These are phyloP conservation scores for Phymastichus coffea DNA, from an alignment of 1,140 invertebrate genomes.

Conservation along the genomic window DNA sequence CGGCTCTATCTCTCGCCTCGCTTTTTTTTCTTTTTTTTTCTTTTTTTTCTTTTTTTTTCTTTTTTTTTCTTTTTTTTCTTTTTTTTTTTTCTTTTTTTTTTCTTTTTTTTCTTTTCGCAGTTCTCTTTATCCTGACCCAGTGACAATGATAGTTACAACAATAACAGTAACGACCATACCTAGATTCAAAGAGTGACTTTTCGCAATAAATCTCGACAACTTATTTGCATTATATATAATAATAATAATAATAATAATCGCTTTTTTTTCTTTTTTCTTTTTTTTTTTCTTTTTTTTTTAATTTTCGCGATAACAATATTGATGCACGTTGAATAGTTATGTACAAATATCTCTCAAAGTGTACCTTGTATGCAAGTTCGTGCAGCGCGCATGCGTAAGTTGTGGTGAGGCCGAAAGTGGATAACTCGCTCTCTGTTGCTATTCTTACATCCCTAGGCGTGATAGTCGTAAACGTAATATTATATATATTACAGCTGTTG, in stretches of 20 bases:
- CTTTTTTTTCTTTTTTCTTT: no score
- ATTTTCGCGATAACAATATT: slow-evolving; percentile 14
- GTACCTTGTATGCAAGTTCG: not conserved
- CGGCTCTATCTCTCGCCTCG: no score
- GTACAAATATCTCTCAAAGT: slow-evolving; percentile 22
- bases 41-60: no score
- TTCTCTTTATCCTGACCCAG: no score
- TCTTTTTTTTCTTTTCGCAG: no score
- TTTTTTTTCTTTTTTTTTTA: not conserved
- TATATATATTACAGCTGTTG: slow-evolving; percentile 5
- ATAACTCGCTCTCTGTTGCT: slow-evolving; percentile 9
- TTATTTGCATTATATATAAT: not conserved
- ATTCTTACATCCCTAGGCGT: not conserved
- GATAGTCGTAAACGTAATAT: not conserved
- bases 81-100: no score
- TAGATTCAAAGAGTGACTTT: slow-evolving; percentile 2
- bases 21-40: no score
- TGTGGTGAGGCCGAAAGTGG: slow-evolving; percentile 21
- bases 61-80: no score
- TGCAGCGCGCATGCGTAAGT: no score
- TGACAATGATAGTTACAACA: slow-evolving; percentile 21
- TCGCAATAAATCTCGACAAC: not conserved
- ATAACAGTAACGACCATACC: slow-evolving; percentile 22
- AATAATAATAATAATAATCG: slow-evolving; percentile 8
- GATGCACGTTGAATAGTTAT: slow-evolving; percentile 20